These are phyloP conservation scores for Manis pentadactyla DNA, from an alignment of 2,797 vertebrate genomes.

Conservation along the genomic window DNA sequence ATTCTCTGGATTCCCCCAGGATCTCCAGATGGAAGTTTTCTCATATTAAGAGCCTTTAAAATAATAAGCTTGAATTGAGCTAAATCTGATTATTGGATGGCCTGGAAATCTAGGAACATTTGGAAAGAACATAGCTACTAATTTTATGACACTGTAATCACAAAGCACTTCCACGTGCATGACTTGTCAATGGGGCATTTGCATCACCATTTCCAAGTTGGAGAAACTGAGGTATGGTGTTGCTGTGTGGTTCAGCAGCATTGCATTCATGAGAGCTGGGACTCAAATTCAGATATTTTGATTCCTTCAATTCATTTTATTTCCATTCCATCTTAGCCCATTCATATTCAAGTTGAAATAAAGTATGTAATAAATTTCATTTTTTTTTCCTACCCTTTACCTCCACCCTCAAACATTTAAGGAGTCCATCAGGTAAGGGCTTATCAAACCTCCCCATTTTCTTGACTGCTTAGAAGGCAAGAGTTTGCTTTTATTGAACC, in stretches of 20 bases:
- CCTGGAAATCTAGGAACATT: neutral
- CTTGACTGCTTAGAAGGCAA: neutral
- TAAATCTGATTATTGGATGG: neutral
- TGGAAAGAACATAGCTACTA: neutral
- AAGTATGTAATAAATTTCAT: neutral
- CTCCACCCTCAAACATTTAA: neutral
- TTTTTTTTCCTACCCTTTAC: neutral
- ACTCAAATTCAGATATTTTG: neutral
- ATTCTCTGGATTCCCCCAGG: neutral
- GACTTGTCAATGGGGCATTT: neutral
- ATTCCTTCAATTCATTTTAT: neutral
- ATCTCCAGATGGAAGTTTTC: no score
- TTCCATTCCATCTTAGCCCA: neutral
- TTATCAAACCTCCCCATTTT: neutral
- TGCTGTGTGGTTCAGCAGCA: rapidly evolving
- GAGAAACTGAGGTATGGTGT: neutral
- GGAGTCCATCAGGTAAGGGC: neutral
- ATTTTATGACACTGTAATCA: neutral
- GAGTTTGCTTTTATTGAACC: neutral
- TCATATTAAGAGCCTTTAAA: neutral
- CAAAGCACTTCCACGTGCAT: neutral
- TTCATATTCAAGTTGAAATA: neutral
- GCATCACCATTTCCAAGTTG: neutral
- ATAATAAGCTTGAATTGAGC: neutral
- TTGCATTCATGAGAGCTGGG: neutral